phyloP scores from a whole-genome alignment of 1,140 invertebrate species.

The Ladona fulva region DNA sequence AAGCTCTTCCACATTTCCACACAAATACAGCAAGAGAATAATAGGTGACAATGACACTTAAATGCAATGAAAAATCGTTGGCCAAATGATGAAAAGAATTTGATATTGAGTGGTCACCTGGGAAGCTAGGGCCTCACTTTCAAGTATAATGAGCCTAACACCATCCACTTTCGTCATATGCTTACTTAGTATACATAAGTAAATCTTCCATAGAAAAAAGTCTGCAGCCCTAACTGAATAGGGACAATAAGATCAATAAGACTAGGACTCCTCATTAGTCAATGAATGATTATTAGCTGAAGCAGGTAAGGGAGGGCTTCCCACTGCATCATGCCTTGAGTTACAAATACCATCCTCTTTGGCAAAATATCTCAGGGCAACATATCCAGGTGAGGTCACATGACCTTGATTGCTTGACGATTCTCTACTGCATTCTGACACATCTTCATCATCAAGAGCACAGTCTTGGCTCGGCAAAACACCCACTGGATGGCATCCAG shows the following conservation, averaged over 20 bases:
- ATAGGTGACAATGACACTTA: too few species aligned
- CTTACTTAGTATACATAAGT: too few species aligned
- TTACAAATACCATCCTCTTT: neutral
- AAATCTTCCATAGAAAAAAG: too few species aligned
- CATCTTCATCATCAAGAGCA: neutral
- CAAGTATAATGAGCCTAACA: too few species aligned
- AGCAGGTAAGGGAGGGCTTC: neutral
- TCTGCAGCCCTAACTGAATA: too few species aligned
- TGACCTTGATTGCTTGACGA: neutral
- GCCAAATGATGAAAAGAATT: too few species aligned
- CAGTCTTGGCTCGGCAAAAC: neutral
- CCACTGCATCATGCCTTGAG: neutral
- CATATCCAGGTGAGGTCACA: neutral
- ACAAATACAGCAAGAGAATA: too few species aligned
- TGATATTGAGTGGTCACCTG: too few species aligned
- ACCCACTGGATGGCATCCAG: neutral
- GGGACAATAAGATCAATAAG: neutral
- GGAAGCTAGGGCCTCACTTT: too few species aligned
- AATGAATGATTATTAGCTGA: neutral
- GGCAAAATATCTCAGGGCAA: neutral
- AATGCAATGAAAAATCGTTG: too few species aligned
- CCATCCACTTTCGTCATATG: too few species aligned
- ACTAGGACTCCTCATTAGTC: neutral
- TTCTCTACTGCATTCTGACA: neutral
- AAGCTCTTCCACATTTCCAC: too few species aligned